Percentiles rank a stretch among this genome's conserved stretches.
Conservation (phyloP, 2,888 invertebrate species). For the Chrysotoxum bicinctum region DNA sequence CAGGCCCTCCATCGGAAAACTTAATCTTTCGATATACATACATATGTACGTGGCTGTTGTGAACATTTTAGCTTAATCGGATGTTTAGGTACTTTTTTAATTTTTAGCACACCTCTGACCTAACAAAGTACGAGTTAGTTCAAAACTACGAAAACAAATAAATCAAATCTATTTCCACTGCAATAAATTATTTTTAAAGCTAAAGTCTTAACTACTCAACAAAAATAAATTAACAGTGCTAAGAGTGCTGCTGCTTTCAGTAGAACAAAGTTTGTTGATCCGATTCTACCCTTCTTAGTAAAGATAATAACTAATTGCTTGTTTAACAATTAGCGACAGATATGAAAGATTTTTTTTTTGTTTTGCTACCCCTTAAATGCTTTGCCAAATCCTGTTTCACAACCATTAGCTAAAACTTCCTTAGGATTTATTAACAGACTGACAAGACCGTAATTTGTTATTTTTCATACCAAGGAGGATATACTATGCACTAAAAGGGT, state of each 20-base stretch:
- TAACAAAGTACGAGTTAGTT: too few relatives aligned
- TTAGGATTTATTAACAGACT: conserved; percentile 46
- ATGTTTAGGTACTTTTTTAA: too few relatives aligned
- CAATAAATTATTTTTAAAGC: neutral
- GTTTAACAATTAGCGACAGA: conserved; percentile 65
- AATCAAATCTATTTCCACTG: neutral
- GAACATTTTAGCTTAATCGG: too few relatives aligned
- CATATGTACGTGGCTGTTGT: too few relatives aligned
- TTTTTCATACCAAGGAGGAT: neutral
- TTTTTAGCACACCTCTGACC: too few relatives aligned
- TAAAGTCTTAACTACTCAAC: neutral
- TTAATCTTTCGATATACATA: too few relatives aligned
- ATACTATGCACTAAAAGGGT: conserved; percentile 5
- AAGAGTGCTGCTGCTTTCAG: neutral
- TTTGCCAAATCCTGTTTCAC: conserved; percentile 17
- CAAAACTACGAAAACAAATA: neutral
- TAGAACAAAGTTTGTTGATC: neutral
- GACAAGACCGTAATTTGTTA: conserved; percentile 58
- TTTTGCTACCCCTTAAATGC: neutral
- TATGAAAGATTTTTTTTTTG: conserved; percentile 48
- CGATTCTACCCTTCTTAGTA: conserved; percentile 8
- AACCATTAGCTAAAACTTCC: conserved; percentile 55
- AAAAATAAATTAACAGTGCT: conserved; percentile 2
- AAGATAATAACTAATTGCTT: conserved; percentile 63
- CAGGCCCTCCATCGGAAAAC: too few relatives aligned